Evolutionary conservation across 2,888 invertebrate species (phyloP), one percentile per base, ranked within the genome.

Genomic region (Hipparchia sbordonii): DNA sequence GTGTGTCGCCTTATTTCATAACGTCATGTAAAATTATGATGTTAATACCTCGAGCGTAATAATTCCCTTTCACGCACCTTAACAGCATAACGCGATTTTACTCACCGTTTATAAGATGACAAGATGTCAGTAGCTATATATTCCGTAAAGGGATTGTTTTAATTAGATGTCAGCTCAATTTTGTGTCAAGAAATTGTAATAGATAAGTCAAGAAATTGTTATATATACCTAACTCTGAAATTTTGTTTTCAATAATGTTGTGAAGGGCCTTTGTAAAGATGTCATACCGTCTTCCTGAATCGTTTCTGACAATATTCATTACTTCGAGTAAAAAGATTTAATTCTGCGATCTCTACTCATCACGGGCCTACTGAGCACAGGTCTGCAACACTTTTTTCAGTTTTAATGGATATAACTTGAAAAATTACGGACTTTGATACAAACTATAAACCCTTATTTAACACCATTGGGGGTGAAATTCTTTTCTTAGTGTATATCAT

Each of bases 1-100:
- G n/a, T 54, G 54, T n/a, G n/a, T n/a, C n/a, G n/a, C n/a, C 59
- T 60, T 33, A 51, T 23, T 10, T 33, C 23, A 63, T 23, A 63
- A 63, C 23, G 39, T 4, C 7, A 48, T 13, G 12, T n/a, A 62
- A 4, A 23, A 51, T 51, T 8, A 23, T 13, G 13, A 2, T 23
- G 2, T 52, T 7, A 57, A 10, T 57, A 52, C 5, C 65, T 33
- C 23, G 23, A 33, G 65, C 65, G 12, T 52, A 33, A 52, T 65
- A 52, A 65, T 12, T 65, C 65, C 10, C 52, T 33, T 65, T 65
- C 52, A 52, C 65, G 52, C 65, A 51, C 6, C n/a, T 7, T 33
- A 9, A 23, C 46, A 45, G 7, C 48, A 9, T 57, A 63, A 63
- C 13, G 63, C 48, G 63, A 63, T 63, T 63, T 63, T 2, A 62